phyloP scores from a whole-genome alignment of 2,797 vertebrate genomes.

The Pangasius krempfi region DNA sequence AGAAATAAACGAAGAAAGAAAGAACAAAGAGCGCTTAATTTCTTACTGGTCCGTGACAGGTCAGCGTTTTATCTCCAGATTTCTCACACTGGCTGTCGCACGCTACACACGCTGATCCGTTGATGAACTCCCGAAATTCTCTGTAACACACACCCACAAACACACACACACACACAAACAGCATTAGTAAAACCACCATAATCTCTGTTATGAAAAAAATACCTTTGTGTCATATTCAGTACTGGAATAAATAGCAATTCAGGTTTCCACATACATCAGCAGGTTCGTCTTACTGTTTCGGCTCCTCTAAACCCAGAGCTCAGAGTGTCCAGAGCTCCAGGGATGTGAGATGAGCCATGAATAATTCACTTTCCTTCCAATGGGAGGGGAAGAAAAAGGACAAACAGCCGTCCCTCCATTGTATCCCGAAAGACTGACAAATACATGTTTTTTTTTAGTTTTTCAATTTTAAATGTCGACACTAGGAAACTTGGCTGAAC shows the following conservation, averaged over 20 bases:
- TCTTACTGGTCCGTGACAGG: conserved; percentile 90
- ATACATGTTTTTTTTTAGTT: not conserved
- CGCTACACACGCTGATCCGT: conserved; percentile 88
- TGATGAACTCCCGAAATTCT: conserved; percentile 90
- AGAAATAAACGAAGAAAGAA: not conserved
- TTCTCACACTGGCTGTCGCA: conserved; percentile 94
- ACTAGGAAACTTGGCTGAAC: not conserved
- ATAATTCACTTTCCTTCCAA: conserved; percentile 14
- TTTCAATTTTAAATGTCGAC: not conserved
- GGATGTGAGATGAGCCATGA: not conserved
- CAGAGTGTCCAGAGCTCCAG: not conserved
- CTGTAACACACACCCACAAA: conserved; percentile 70
- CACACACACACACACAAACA: conserved; percentile 11
- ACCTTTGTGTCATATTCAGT: not conserved
- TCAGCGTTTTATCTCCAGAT: conserved; percentile 84
- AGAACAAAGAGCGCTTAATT: not conserved
- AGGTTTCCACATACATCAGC: not conserved
- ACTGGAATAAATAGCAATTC: not conserved
- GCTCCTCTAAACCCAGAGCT: not conserved
- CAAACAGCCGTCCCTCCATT: not conserved
- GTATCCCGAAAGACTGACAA: not conserved
- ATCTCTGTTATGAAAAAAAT: not conserved
- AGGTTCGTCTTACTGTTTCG: not conserved
- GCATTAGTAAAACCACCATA: not conserved
- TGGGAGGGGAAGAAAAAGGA: too few relatives aligned